phyloP scores from a whole-genome alignment of 2,113 vertebrate species.

The Chionomys nivalis region DNA sequence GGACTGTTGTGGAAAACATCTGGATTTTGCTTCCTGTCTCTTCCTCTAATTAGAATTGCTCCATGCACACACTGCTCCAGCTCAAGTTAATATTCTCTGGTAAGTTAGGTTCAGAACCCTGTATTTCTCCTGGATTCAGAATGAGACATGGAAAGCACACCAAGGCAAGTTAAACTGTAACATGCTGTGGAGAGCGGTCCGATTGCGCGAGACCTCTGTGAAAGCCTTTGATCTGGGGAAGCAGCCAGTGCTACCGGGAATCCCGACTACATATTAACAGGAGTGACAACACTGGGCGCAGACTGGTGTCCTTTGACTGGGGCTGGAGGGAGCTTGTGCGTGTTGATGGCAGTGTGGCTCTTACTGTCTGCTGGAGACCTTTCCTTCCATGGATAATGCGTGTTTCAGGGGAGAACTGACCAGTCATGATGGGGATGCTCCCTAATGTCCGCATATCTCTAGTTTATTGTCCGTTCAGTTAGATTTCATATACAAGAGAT shows the following conservation, averaged over 20 bases:
- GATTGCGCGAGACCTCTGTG: neutral
- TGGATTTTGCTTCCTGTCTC: slow-evolving; percentile 33
- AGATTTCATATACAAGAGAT: neutral
- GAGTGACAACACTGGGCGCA: neutral
- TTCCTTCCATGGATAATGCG: neutral
- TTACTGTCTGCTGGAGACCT: neutral
- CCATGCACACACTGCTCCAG: neutral
- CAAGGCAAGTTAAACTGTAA: neutral
- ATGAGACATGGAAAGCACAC: neutral
- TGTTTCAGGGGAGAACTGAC: neutral
- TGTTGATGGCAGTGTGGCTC: neutral
- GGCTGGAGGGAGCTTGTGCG: neutral
- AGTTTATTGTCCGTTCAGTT: neutral
- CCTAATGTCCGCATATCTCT: neutral
- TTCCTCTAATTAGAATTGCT: slow-evolving; percentile 14
- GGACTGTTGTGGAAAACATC: slow-evolving; percentile 77
- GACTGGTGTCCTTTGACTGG: neutral
- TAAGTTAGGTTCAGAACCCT: slow-evolving; percentile 43
- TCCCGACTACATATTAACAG: slow-evolving; percentile 77
- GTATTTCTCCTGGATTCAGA: neutral
- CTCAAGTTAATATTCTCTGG: neutral
- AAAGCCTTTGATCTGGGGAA: slow-evolving; percentile 59
- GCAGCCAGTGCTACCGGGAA: slow-evolving; percentile 44
- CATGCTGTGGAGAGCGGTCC: neutral
- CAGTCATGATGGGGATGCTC: neutral